A percentile compares a stretch with the other conserved stretches of the same genome.
Evolutionary conservation across 1,140 invertebrate genomes (phyloP).

Genomic region (Lordiphosa clarofinis): DNA sequence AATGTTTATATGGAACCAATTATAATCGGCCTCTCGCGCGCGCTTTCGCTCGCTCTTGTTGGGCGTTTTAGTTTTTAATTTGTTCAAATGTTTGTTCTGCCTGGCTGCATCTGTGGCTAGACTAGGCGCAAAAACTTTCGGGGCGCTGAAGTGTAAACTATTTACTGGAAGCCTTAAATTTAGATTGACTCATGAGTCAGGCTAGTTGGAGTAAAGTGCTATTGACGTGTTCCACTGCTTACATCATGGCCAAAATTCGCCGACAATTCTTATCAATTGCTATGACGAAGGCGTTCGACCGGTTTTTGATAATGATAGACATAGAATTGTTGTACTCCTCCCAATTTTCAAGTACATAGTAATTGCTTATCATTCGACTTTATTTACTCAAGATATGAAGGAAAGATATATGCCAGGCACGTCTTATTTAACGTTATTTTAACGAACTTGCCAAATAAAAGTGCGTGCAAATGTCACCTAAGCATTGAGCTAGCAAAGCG

Average conservation of each 20-base stretch:
- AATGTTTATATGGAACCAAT: not conserved
- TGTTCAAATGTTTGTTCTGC: constrained; percentile 40
- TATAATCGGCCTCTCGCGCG: not conserved
- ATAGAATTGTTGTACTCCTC: constrained; percentile 23
- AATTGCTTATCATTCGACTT: constrained; percentile 34
- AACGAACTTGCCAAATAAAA: constrained; percentile 35
- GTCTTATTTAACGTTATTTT: constrained; percentile 1
- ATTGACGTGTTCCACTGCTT: constrained; percentile 51
- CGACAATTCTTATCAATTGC: constrained; percentile 29
- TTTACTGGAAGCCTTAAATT: constrained; percentile 45
- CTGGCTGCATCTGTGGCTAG: constrained; percentile 59
- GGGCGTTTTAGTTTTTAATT: constrained; percentile 31
- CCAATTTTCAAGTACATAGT: constrained; percentile 27
- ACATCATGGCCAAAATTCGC: constrained; percentile 46
- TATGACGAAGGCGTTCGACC: constrained; percentile 46
- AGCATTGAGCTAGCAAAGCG: constrained; percentile 20
- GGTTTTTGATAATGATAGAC: constrained; percentile 31
- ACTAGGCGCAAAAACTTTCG: constrained; percentile 27
- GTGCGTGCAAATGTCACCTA: constrained; percentile 40
- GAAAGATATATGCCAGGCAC: constrained; percentile 3
- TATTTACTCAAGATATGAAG: constrained; percentile 37
- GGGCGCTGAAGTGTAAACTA: constrained; percentile 49
- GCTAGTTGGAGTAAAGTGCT: constrained; percentile 10
- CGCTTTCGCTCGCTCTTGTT: constrained; percentile 11
- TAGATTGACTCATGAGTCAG: constrained; percentile 30